These are phyloP conservation scores for Setophaga petechia DNA, from an alignment of 2,113 vertebrate genomes.

Conservation along the genomic window DNA sequence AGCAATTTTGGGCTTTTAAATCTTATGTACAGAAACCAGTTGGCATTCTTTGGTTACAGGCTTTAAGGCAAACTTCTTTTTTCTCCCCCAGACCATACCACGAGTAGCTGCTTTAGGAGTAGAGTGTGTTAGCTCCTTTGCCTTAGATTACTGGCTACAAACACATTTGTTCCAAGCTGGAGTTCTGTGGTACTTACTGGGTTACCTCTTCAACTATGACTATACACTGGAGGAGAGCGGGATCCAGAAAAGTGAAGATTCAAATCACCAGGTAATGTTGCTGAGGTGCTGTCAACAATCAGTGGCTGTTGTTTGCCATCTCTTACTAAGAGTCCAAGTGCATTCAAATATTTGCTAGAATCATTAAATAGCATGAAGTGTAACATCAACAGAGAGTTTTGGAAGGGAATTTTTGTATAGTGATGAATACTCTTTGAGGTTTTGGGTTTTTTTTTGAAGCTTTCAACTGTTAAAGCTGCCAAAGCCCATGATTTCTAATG, in stretches of 20 bases:
- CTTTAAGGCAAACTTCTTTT: background rate
- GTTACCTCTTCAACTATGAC: constrained; percentile 94
- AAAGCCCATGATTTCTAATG: background rate
- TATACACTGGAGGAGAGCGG: constrained; percentile 97
- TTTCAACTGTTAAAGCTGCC: background rate
- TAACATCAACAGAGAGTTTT: background rate
- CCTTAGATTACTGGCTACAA: constrained; percentile 95
- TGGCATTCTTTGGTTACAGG: background rate
- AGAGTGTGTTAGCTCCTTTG: constrained; percentile 94
- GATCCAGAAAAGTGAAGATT: constrained; percentile 93
- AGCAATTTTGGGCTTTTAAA: background rate
- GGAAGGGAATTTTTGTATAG: background rate
- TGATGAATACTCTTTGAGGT: background rate
- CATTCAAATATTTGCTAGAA: background rate
- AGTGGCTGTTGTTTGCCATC: background rate
- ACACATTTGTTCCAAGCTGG: constrained; percentile 95
- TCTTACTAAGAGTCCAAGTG: background rate
- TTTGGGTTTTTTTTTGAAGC: background rate
- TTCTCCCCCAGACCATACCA: constrained; percentile 80
- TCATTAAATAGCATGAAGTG: background rate
- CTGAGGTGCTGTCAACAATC: background rate
- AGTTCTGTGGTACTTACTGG: constrained; percentile 93
- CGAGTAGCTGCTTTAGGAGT: constrained; percentile 88
- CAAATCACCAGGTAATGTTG: constrained; percentile 88
- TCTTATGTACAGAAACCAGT: background rate